Conservation (phyloP, 1,140 invertebrate genomes). For the Glomeris maerens region DNA sequence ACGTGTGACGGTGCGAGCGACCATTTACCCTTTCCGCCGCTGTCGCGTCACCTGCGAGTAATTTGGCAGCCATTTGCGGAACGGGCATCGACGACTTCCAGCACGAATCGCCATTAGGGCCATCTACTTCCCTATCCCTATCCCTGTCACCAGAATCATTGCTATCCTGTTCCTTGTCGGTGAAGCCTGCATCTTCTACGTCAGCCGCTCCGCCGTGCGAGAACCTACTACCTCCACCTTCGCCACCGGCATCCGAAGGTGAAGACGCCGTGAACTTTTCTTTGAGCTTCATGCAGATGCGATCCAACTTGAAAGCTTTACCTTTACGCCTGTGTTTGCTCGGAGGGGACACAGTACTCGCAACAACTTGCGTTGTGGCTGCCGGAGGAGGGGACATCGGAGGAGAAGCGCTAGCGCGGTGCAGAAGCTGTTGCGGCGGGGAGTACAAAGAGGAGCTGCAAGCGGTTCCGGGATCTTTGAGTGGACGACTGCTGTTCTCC, state of each 20-base stretch:
- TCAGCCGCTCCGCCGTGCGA: constrained; percentile 15
- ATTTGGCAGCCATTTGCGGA: neutral
- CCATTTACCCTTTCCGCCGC: neutral
- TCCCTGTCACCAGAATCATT: neutral
- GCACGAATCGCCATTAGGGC: neutral
- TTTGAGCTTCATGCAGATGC: constrained; percentile 36
- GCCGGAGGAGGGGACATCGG: constrained; percentile 5
- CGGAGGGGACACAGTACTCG: constrained; percentile 4
- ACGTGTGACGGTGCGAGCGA: too few species aligned
- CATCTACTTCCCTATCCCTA: neutral
- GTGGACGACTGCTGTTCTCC: too few species aligned
- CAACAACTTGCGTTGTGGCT: constrained; percentile 10
- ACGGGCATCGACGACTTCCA: neutral
- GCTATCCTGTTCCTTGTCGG: neutral
- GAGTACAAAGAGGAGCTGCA: neutral
- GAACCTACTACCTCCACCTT: constrained; percentile 15
- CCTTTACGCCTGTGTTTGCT: constrained; percentile 58
- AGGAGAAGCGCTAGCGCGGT: constrained; percentile 12
- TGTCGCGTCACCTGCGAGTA: constrained; percentile 6
- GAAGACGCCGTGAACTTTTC: constrained; percentile 11
- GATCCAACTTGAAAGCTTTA: constrained; percentile 56
- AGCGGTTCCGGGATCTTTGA: neutral
- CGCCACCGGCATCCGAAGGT: constrained; percentile 7
- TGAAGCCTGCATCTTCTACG: neutral
- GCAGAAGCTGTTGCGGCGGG: neutral